Conservation (phyloP, 2,888 invertebrate species). For the Petrolisthes cinctipes region DNA sequence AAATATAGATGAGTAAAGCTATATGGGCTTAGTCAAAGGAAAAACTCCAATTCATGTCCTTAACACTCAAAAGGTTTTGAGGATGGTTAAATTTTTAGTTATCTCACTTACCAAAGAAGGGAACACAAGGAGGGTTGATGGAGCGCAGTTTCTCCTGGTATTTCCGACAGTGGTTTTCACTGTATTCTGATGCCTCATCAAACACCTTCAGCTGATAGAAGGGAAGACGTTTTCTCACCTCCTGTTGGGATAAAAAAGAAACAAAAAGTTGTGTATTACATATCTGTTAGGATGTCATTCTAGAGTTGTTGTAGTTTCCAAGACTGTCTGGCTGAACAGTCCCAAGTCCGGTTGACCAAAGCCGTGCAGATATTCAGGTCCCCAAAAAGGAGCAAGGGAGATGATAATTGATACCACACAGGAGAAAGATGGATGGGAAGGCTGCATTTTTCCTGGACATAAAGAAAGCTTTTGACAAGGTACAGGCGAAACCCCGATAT, state of each 20-base stretch:
- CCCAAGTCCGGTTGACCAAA: no score
- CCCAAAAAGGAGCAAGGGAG: no score
- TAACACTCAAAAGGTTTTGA: neutral
- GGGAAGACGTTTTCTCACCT: slow-evolving; percentile 57
- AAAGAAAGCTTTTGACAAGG: no score
- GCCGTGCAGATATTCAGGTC: no score
- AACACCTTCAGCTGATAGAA: slow-evolving; percentile 79
- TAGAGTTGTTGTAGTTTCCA: no score
- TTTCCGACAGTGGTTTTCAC: slow-evolving; percentile 88
- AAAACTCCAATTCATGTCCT: neutral
- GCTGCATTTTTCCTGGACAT: no score
- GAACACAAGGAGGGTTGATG: slow-evolving; percentile 98
- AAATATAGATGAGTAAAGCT: neutral
- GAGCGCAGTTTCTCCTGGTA: slow-evolving; percentile 95
- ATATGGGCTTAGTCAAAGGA: neutral
- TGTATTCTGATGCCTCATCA: slow-evolving; percentile 89
- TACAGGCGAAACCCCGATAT: no score
- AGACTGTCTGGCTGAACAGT: no score
- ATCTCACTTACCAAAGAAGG: slow-evolving; percentile 82
- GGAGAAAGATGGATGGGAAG: no score
- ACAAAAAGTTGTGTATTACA: no score
- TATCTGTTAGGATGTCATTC: no score
- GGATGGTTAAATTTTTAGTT: neutral
- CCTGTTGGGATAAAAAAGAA: slow-evolving; percentile 22
- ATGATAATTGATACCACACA: no score